Evolutionary conservation across 2,113 vertebrate species (phyloP).

Genomic region (Nothoprocta perdicaria): DNA sequence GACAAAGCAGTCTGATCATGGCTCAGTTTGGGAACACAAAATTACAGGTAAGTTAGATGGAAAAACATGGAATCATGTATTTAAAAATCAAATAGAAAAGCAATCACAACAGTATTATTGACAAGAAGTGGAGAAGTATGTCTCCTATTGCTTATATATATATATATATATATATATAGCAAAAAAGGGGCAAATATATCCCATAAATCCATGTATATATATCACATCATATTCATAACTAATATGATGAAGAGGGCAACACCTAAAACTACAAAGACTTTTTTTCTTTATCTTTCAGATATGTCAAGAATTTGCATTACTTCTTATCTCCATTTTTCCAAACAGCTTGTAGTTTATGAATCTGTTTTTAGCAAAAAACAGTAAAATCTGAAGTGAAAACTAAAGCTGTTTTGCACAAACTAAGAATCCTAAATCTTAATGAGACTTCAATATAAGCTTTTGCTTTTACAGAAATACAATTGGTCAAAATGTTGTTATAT

Average conservation of each 20-base stretch:
- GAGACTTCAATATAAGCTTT: not conserved
- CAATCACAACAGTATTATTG: not conserved
- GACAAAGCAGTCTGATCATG: not conserved
- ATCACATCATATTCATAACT: not conserved
- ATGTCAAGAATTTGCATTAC: not conserved
- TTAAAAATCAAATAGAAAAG: not conserved
- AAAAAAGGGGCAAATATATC: not conserved
- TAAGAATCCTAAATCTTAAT: not conserved
- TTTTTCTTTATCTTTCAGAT: not conserved
- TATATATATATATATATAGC: too few relatives aligned
- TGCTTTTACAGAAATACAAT: not conserved
- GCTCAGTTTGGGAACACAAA: not conserved
- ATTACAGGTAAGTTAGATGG: not conserved
- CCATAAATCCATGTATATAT: not conserved
- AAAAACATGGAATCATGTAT: not conserved
- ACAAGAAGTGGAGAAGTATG: not conserved
- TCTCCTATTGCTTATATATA: not conserved
- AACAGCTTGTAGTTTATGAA: not conserved
- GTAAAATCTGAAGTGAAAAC: not conserved
- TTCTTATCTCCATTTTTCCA: not conserved
- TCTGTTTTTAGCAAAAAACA: not conserved
- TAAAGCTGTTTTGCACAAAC: not conserved
- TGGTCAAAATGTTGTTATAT: not conserved
- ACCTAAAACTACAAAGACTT: not conserved
- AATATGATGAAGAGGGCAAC: not conserved